These are phyloP conservation scores for Narcine bancroftii DNA, from an alignment of 2,113 vertebrate species.

Conservation along the genomic window DNA sequence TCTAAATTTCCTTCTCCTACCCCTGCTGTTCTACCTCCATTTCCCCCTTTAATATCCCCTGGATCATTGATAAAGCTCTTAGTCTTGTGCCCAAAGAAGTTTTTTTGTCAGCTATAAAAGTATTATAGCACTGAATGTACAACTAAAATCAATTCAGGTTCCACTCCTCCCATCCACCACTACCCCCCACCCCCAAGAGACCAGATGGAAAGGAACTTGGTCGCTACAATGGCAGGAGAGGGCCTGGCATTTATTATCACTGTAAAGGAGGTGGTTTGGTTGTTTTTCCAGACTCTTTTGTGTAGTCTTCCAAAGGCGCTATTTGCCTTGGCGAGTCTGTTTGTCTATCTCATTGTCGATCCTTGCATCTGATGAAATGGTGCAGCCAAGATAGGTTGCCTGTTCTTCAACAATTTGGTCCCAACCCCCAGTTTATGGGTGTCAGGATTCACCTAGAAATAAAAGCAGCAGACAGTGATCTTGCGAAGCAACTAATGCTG, in stretches of 20 bases:
- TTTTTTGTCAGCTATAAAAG: not conserved
- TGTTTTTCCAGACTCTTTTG: too few relatives aligned
- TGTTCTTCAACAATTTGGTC: conserved; percentile 16
- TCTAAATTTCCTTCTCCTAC: too few relatives aligned
- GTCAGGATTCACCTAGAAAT: conserved; percentile 9
- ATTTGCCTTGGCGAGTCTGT: too few relatives aligned
- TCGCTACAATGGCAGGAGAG: not conserved
- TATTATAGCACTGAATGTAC: not conserved
- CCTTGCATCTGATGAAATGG: too few relatives aligned
- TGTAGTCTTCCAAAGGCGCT: too few relatives aligned
- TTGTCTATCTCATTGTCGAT: too few relatives aligned
- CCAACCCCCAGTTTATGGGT: not conserved
- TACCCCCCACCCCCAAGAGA: not conserved
- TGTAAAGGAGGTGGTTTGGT: not conserved
- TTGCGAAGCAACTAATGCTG: conserved; percentile 26
- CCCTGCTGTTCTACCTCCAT: too few relatives aligned
- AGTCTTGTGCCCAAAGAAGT: too few relatives aligned
- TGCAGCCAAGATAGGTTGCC: too few relatives aligned
- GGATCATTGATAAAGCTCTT: too few relatives aligned
- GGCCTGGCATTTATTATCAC: not conserved
- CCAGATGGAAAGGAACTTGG: not conserved
- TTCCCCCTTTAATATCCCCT: too few relatives aligned
- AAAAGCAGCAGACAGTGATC: not conserved
- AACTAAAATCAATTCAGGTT: not conserved
- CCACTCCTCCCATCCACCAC: not conserved